phyloP scores from a whole-genome alignment of 2,113 vertebrate species.

The Okapia johnstoni region DNA sequence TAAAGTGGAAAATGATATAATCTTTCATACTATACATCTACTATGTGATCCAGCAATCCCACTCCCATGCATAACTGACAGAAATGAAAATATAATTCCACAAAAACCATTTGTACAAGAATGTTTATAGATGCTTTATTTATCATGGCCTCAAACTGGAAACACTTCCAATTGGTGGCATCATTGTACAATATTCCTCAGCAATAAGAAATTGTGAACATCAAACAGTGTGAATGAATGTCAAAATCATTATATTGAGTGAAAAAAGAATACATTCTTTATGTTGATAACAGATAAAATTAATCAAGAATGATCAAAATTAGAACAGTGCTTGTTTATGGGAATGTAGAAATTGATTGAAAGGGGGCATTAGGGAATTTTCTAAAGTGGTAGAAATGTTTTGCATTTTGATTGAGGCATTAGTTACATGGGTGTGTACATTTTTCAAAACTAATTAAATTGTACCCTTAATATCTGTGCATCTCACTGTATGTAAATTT shows the following conservation, averaged over 20 bases:
- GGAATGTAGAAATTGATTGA: slow-evolving; percentile 27
- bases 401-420: slow-evolving; percentile 30
- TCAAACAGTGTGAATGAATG: slow-evolving; percentile 9
- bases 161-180: background rate
- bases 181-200: background rate
- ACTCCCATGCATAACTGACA: background rate
- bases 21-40: background rate
- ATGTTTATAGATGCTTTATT: background rate
- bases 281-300: slow-evolving; percentile 16
- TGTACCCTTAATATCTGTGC: background rate
- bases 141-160: background rate
- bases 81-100: slow-evolving; percentile 4
- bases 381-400: slow-evolving; percentile 42
- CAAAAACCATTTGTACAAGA: background rate
- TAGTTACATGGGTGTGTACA: background rate
- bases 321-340: background rate
- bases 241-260: background rate
- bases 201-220: background rate
- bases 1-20: background rate
- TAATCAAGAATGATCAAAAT: slow-evolving; percentile 40
- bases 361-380: background rate
- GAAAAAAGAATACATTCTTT: slow-evolving; percentile 9
- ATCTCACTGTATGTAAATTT: slow-evolving; percentile 42
- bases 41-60: background rate
- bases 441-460: slow-evolving; percentile 46